Base-by-base conservation (phyloP, 1,140 invertebrate species). In the Nasonia longicornis region DNA sequence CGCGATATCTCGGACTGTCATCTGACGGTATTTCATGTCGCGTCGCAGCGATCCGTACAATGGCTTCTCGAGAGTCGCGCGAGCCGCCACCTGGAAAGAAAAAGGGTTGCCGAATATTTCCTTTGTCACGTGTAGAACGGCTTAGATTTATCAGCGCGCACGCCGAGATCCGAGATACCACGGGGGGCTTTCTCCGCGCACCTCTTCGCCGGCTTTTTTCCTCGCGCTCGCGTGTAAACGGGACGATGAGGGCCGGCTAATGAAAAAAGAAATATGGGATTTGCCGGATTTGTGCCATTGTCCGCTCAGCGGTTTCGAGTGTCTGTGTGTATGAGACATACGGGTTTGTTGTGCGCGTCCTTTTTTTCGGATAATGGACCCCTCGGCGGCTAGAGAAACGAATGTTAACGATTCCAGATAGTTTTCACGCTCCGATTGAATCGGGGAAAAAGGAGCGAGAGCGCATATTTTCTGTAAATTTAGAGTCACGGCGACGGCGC, bases 1-100 rank as follows among this genome's bases (percentile, higher is more conserved):
- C 22, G 77, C 81, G 80, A 84, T 84, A 85, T 85, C 84, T 84
- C 35, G 66, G 45, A 83, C 64, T 82, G 85, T 84, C 85, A 84
- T 84, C 84, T 85, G 83, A 84, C 81, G 81, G 70, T 79, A 79
- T 79, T 73, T 79, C 70, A 66, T 26, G 52, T 78, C 70, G 80
- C 83, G 76, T 72, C 74, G 71, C 72, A 35, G 73, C 84, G 79
- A 82, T 48, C 42, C 35, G 70, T 63, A 42, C 77, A 79, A 79
- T 73, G 79, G 79, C 11, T 22, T 58, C 42, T 26, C 72, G 26
- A 16, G 72, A 58, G 52, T 4, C 63, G 58, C 20, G 48, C 11
- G 10, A 38, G 26, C 48, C 45, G 71, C 35, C 79, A 67, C 71
- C 79, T 67, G 79, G 72, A 48, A 69, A 74, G 74, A 77, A 45